phyloP scores from a whole-genome alignment of 2,797 vertebrate species.

The Sebastes elongatus region DNA sequence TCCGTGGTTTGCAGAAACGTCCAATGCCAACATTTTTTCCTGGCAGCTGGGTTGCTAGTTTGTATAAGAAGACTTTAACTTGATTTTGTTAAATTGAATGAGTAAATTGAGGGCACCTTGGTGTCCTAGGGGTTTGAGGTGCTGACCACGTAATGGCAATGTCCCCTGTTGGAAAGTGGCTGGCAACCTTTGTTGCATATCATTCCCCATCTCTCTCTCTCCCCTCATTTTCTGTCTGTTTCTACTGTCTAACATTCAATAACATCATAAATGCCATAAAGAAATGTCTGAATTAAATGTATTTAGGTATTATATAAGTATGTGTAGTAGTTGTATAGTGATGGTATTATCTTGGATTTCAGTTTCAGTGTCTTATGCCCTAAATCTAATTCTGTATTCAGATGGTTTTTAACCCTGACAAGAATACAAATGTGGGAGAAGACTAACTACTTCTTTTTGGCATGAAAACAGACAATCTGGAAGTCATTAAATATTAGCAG shows the following conservation, averaged over 20 bases:
- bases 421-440: slow-evolving; percentile 1
- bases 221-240: not conserved
- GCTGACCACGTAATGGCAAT: not conserved
- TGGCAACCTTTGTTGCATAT: not conserved
- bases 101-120: not conserved
- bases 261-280: not conserved
- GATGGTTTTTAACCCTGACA: slow-evolving; percentile 4
- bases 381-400: slow-evolving; percentile 13
- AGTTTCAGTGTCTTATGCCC: not conserved
- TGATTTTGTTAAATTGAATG: not conserved
- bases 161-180: not conserved
- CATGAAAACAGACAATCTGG: slow-evolving; percentile 4
- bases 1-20: too few species aligned
- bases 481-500: slow-evolving; percentile 19
- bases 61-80: not conserved
- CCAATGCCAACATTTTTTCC: too few species aligned
- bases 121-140: not conserved
- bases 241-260: not conserved
- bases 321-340: not conserved
- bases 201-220: not conserved
- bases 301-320: not conserved
- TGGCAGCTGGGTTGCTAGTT: not conserved
- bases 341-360: not conserved
- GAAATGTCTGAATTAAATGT: not conserved
- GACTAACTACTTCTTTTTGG: slow-evolving; percentile 1